These are phyloP conservation scores for Calameuta pallipes DNA, from an alignment of 2,888 invertebrate genomes.

Conservation along the genomic window DNA sequence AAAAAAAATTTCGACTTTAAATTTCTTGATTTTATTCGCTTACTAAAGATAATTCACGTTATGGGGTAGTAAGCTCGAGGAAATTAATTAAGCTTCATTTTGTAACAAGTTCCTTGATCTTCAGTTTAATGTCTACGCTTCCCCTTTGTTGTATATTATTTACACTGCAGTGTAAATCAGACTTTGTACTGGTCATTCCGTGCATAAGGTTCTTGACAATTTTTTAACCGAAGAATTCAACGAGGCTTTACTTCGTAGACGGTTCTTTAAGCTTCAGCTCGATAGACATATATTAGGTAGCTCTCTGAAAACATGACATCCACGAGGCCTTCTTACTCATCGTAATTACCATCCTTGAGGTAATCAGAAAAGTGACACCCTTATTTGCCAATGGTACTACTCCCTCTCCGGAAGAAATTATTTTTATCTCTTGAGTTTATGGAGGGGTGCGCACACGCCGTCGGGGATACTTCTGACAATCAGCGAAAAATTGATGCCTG, in stretches of 20 bases:
- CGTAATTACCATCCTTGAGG: conserved; percentile 16
- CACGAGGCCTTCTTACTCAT: background rate
- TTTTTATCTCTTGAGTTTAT: conserved; percentile 40
- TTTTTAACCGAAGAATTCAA: background rate
- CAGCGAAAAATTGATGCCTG: background rate
- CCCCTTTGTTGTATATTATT: background rate
- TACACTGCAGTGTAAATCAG: too few species aligned
- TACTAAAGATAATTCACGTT: too few species aligned
- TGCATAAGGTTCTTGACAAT: background rate
- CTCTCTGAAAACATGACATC: background rate
- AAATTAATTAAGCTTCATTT: too few species aligned
- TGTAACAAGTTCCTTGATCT: background rate
- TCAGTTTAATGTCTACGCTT: background rate
- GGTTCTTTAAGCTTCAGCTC: background rate
- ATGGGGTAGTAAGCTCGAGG: too few species aligned
- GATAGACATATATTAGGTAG: background rate
- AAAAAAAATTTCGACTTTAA: background rate
- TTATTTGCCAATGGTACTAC: conserved; percentile 40
- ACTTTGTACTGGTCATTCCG: background rate
- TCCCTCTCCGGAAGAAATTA: conserved; percentile 37
- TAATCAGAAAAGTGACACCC: conserved; percentile 46
- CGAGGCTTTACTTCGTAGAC: background rate
- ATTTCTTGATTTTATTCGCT: too few species aligned
- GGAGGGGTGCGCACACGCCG: background rate
- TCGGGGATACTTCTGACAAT: background rate